These are phyloP conservation scores for Drymonia ruficornis DNA, from an alignment of 2,888 invertebrate genomes.

Conservation along the genomic window DNA sequence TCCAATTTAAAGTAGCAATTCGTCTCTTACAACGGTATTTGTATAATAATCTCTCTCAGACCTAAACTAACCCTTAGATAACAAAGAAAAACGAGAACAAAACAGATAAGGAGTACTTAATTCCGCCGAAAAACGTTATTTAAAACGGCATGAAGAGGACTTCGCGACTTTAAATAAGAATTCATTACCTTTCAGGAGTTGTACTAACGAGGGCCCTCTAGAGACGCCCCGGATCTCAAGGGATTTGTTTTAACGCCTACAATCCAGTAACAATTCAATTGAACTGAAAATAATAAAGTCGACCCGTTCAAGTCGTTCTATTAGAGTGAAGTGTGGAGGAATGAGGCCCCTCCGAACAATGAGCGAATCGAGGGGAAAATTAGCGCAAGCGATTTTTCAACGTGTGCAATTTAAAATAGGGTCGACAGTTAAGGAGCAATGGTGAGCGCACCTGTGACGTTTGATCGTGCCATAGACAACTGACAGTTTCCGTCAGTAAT, in stretches of 20 bases:
- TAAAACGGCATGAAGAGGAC: constrained; percentile 10
- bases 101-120: constrained; percentile 15
- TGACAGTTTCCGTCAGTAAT: constrained; percentile 80
- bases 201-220: constrained; percentile 16
- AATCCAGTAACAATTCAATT: constrained; percentile 57
- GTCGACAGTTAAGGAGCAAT: constrained; percentile 41
- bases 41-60: not conserved
- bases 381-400: constrained; percentile 41
- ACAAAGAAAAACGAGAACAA: constrained; percentile 11
- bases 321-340: constrained; percentile 59
- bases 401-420: constrained; percentile 41
- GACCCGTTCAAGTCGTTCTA: constrained; percentile 56
- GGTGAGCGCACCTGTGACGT: constrained; percentile 58
- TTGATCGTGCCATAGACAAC: constrained; percentile 59
- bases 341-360: constrained; percentile 63
- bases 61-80: constrained; percentile 1
- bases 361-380: constrained; percentile 48
- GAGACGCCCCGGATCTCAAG: constrained; percentile 28
- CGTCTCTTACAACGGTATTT: not conserved
- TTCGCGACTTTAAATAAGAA: constrained; percentile 32
- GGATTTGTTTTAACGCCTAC: constrained; percentile 46
- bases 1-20: too few relatives aligned
- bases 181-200: constrained; percentile 26
- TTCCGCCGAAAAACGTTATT: constrained; percentile 17
- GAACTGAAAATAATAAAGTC: constrained; percentile 59